Evolutionary conservation across 2,113 vertebrate species (phyloP), one percentile per base, ranked within the genome.

Genomic region (Cyrtonyx montezumae): DNA sequence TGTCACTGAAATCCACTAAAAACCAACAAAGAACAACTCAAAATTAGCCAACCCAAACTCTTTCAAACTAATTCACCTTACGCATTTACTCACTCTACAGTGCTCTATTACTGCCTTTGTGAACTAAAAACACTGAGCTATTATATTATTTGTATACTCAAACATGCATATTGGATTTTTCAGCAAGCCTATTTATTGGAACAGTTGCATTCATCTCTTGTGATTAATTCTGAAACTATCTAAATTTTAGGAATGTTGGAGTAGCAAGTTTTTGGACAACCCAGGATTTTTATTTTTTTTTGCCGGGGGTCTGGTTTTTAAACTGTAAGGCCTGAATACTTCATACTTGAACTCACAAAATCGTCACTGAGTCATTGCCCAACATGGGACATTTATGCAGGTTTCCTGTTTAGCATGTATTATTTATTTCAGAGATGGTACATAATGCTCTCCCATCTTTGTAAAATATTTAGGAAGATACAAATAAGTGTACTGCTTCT

Each of bases 251-350:
- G 28, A n/a, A 48, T 45, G 37, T 1, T 40, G n/a, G 25, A 67
- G 36, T 25, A 30, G n/a, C 8, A 91, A 82, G 49, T 9, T 77
- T 74, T 12, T 13, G 26, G 23, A 13, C 22, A 77, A 75, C 16
- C n/a, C 74, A 67, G 46, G 8, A 65, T 71, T 48, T 68, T 43
- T 70, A 30, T 30, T 70, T 23, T 65, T 40, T 80, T 37, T 32
- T n/a, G 48, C 56, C 83, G 65, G 40, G 65, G 30, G 71, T 77
- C 46, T 77, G 25, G 49, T 48, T 93, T 95, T 91, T 78, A 74
- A 87, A 87, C 61, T 56, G 63, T 68, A 87, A 93, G 68, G 82
- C 71, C 93, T 90, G 87, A 87, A 91, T 75, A 71, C 79, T 91
- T 93, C 75, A 96, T 34, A 36, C 34, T n/a, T 9, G 11, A 63